Evolutionary conservation across 2,888 invertebrate species (phyloP), one percentile per base, ranked within the genome.

Genomic region (Itoplectis maculator): DNA sequence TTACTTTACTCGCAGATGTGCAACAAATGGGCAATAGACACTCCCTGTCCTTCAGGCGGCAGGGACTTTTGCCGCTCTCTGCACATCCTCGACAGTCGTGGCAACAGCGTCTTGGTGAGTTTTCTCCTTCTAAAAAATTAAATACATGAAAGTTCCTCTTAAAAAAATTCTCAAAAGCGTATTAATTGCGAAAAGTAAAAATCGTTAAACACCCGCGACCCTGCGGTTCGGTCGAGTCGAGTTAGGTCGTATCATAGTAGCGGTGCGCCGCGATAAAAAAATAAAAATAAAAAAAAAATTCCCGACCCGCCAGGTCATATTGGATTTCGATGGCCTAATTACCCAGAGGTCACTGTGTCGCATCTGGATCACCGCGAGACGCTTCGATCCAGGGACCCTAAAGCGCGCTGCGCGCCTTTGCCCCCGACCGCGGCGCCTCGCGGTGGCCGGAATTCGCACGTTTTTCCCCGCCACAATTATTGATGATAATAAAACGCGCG

Each of bases 1-100:
- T 23, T 54, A 65, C 85, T 56, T 84, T 81, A 85, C 86, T n/a
- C 80, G 70, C 89, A 92, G 89, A 93, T 95, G 91, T 95, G 95
- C 93, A 95, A 95, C 92, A 94, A 94, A 91, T 95, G 94, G 91
- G 95, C 95, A 82, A 95, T 95, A 88, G 95, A 95, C 90, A 93
- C 94, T 74, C 95, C 95, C 69, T 95, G 95, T 90, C 94, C 94
- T 87, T 93, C 93, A 88, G 94, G 94, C 93, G 95, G 94, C 83
- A 94, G 94, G 89, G 95, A 94, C 86, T 95, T 95, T 90, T 95
- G 95, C 89, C 94, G 95, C 90, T 95, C 95, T 51, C 92, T 95
- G 87, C 95, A 95, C 92, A 94, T 95, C 88, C 94, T 95, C 94
- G 95, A 95, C 91, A 95, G 95, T 79, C 94, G 93, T 79, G 95